Evolutionary conservation across 2,888 invertebrate genomes (phyloP).

Genomic region (Epistrophe grossulariae): DNA sequence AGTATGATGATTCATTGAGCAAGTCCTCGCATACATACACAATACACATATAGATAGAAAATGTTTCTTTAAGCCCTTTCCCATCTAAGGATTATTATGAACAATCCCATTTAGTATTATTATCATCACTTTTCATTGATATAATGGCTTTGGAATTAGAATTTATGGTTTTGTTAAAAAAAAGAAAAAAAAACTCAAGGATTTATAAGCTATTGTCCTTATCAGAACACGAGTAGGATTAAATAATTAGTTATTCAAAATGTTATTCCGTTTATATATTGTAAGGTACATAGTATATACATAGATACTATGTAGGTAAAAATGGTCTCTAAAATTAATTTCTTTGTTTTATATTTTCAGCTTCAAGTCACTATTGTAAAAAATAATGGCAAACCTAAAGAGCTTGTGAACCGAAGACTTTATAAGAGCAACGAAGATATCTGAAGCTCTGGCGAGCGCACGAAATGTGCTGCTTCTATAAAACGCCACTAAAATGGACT

Average conservation of each 20-base stretch:
- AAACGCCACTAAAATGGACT: conserved; percentile 82
- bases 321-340: conserved; percentile 49
- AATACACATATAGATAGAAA: background rate
- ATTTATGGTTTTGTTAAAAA: conserved; percentile 65
- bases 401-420: conserved; percentile 48
- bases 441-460: conserved; percentile 51
- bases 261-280: background rate
- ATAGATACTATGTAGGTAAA: background rate
- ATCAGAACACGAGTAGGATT: conserved; percentile 19
- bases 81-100: conserved; percentile 22
- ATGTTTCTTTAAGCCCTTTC: conserved; percentile 22
- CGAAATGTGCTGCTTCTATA: conserved; percentile 75
- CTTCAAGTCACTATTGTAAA: conserved; percentile 41
- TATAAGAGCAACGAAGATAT: conserved; percentile 44
- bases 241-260: conserved; percentile 61
- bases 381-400: conserved; percentile 48
- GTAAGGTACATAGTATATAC: background rate
- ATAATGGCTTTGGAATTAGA: conserved; percentile 68
- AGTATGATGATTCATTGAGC: conserved; percentile 72
- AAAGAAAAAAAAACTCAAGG: background rate
- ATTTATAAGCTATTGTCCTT: conserved; percentile 24
- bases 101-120: conserved; percentile 39
- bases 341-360: conserved; percentile 65
- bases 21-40: background rate
- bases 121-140: conserved; percentile 68